These are phyloP conservation scores for Neoniphon sammara DNA, from an alignment of 2,797 vertebrate species.

Conservation along the genomic window DNA sequence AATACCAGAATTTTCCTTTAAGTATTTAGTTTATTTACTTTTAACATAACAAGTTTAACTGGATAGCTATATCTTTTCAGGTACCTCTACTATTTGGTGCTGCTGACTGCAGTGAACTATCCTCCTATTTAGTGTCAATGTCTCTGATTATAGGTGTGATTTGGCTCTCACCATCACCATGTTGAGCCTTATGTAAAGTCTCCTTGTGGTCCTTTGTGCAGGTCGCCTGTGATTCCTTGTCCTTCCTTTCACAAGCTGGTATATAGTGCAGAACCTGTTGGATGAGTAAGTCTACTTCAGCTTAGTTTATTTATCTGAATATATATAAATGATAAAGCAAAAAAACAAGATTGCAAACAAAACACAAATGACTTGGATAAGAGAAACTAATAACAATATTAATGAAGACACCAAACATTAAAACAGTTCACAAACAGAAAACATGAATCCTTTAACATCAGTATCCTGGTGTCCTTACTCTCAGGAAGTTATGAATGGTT, in stretches of 20 bases:
- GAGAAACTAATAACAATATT: not conserved
- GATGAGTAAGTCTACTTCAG: not conserved
- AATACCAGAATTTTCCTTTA: too few species aligned
- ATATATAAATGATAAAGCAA: not conserved
- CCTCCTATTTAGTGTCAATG: too few species aligned
- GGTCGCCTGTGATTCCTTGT: slow-evolving; percentile 28
- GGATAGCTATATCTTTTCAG: too few species aligned
- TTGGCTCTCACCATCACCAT: slow-evolving; percentile 42
- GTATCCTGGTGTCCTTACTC: slow-evolving; percentile 63
- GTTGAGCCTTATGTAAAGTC: not conserved
- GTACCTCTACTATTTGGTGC: too few species aligned
- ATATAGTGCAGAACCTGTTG: slow-evolving; percentile 81
- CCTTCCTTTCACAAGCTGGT: slow-evolving; percentile 73
- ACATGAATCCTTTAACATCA: not conserved
- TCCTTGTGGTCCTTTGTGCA: slow-evolving; percentile 13
- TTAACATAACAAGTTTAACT: too few species aligned
- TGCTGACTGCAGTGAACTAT: too few species aligned
- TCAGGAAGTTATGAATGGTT: slow-evolving; percentile 78
- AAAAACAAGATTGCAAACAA: not conserved
- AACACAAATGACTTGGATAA: not conserved
- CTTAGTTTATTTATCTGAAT: not conserved
- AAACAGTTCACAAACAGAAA: not conserved
- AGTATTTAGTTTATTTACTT: too few species aligned
- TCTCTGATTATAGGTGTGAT: not conserved
- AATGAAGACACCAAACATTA: not conserved